These are phyloP conservation scores for Vombatus ursinus DNA, from an alignment of 2,113 vertebrate genomes.

Conservation along the genomic window DNA sequence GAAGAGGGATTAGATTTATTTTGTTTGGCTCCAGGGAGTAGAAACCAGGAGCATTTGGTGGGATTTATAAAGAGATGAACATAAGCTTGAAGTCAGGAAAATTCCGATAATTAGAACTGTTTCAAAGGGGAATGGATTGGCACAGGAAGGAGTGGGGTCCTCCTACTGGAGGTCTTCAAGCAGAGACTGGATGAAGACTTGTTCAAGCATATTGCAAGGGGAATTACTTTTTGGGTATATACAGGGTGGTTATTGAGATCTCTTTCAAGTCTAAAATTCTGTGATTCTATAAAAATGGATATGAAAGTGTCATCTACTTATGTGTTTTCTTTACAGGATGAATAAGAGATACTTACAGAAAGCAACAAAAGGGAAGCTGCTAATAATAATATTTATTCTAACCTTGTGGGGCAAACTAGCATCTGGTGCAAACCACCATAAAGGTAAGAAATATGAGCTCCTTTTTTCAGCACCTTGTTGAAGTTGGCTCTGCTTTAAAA, in stretches of 20 bases:
- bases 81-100: background rate
- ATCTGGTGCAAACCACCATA: constrained; percentile 89
- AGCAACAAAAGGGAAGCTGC: constrained; percentile 92
- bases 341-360: constrained; percentile 92
- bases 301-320: constrained; percentile 19
- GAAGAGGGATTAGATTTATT: background rate
- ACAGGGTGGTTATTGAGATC: background rate
- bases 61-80: background rate
- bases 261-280: background rate
- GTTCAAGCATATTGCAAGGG: background rate
- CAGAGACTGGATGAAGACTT: background rate
- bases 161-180: background rate
- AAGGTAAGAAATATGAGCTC: constrained; percentile 87
- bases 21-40: background rate
- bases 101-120: background rate
- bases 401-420: constrained; percentile 91
- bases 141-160: background rate
- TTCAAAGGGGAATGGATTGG: background rate
- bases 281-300: background rate
- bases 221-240: background rate
- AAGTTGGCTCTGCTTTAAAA: background rate
- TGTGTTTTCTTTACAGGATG: constrained; percentile 88
- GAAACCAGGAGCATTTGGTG: background rate
- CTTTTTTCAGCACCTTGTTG: fast-evolving
- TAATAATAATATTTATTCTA: constrained; percentile 93